A percentile compares a stretch with the other conserved stretches of the same genome.
phyloP scores from a whole-genome alignment of 2,888 invertebrate genomes.

The Philaethria dido region DNA sequence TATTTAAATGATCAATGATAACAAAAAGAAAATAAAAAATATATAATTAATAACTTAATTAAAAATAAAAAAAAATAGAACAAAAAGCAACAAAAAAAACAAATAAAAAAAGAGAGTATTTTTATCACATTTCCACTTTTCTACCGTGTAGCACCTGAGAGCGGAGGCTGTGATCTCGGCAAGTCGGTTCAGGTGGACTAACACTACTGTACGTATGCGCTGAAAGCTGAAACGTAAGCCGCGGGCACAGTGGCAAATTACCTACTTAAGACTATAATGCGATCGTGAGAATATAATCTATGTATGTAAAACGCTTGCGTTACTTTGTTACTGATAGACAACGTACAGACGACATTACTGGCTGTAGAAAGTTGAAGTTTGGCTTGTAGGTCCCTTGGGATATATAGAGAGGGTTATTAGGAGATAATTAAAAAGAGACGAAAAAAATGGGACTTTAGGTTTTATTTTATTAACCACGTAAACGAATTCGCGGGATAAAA shows the following conservation, averaged over 20 bases:
- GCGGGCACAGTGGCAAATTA: constrained; percentile 45
- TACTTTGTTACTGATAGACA: too few relatives aligned
- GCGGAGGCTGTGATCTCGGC: constrained; percentile 29
- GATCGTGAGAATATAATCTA: constrained; percentile 29
- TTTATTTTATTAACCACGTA: too few relatives aligned
- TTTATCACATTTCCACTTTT: background rate
- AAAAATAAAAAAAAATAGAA: background rate
- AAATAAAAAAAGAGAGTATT: background rate
- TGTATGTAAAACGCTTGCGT: constrained; percentile 15
- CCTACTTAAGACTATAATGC: constrained; percentile 22
- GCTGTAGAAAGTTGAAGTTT: too few relatives aligned
- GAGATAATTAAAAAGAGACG: too few relatives aligned
- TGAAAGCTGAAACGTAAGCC: constrained; percentile 57
- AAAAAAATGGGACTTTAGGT: too few relatives aligned
- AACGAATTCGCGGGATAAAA: too few relatives aligned
- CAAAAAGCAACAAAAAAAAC: background rate
- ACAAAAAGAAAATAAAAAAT: background rate
- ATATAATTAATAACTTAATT: background rate
- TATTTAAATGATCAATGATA: background rate
- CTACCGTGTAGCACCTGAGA: background rate
- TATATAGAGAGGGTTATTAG: too few relatives aligned
- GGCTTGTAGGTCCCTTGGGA: too few relatives aligned
- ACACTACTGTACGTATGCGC: constrained; percentile 44
- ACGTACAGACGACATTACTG: too few relatives aligned
- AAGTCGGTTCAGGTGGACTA: constrained; percentile 48